A percentile compares a stretch with the other conserved stretches of the same genome.
Conservation (phyloP, 2,797 vertebrate genomes). For the Scarus forsteni region DNA sequence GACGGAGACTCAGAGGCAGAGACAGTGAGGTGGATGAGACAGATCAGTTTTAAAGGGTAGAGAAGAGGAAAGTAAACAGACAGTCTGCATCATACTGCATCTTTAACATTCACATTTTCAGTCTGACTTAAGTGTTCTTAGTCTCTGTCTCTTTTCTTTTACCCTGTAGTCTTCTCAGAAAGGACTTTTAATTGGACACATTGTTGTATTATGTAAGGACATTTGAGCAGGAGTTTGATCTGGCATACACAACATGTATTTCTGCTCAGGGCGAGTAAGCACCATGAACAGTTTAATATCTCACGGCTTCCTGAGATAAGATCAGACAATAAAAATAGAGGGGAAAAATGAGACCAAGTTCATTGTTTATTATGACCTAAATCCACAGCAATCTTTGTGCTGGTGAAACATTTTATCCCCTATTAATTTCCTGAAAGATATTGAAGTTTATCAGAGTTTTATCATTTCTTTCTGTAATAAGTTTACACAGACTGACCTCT, state of each 20-base stretch:
- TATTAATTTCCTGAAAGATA: not conserved
- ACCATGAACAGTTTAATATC: not conserved
- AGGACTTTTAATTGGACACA: not conserved
- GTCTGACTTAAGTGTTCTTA: too few species aligned
- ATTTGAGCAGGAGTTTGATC: not conserved
- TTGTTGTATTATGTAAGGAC: not conserved
- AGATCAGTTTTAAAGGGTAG: not conserved
- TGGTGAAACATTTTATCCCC: not conserved
- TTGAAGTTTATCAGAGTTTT: not conserved
- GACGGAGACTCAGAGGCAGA: not conserved
- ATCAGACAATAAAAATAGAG: conserved; percentile 6
- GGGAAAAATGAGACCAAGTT: not conserved
- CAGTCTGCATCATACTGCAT: too few species aligned
- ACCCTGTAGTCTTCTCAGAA: not conserved
- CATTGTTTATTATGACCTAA: not conserved
- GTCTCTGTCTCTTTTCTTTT: not conserved
- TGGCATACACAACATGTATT: not conserved
- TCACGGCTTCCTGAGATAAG: conserved; percentile 10
- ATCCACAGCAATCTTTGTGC: not conserved
- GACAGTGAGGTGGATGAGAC: conserved; percentile 1
- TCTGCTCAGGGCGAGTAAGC: not conserved
- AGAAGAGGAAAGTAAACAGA: not conserved
- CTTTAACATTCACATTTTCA: too few species aligned
- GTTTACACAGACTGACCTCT: too few species aligned
- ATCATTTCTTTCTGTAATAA: not conserved